Evolutionary conservation across 2,797 vertebrate species (phyloP).

Genomic region (Alauda arvensis): DNA sequence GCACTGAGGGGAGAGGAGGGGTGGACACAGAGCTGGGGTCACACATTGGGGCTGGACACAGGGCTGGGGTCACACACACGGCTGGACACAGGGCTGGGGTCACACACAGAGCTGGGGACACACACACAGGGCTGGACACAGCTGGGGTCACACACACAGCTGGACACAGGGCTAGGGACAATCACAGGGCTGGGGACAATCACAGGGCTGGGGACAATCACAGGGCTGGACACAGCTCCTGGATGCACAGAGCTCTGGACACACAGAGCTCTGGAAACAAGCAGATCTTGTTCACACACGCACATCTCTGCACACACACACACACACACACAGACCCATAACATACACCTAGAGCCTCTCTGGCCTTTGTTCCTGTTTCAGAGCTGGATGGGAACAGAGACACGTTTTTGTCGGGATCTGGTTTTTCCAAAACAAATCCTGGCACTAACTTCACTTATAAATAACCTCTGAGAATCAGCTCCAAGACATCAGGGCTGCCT

Average conservation of each 20-base stretch:
- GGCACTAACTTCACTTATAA: background rate
- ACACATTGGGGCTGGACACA: too few species aligned
- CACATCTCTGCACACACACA: fast-evolving
- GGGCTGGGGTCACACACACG: too few species aligned
- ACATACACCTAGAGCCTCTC: fast-evolving
- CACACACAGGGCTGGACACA: background rate
- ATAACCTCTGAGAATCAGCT: background rate
- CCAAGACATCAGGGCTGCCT: background rate
- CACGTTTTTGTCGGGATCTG: background rate
- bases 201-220: background rate
- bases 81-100: background rate
- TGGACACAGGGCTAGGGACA: background rate
- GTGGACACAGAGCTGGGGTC: background rate
- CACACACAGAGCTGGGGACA: background rate
- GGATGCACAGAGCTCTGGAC: background rate
- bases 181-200: background rate
- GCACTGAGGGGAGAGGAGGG: fast-evolving
- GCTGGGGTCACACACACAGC: too few species aligned
- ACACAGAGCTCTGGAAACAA: background rate
- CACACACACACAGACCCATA: fast-evolving
- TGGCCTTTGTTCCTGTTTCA: background rate
- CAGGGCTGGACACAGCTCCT: background rate
- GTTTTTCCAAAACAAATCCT: background rate
- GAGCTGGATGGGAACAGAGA: background rate
- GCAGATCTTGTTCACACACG: fast-evolving